These are phyloP conservation scores for Lasioglossum pauxillum DNA, from an alignment of 2,888 invertebrate species.

Conservation along the genomic window DNA sequence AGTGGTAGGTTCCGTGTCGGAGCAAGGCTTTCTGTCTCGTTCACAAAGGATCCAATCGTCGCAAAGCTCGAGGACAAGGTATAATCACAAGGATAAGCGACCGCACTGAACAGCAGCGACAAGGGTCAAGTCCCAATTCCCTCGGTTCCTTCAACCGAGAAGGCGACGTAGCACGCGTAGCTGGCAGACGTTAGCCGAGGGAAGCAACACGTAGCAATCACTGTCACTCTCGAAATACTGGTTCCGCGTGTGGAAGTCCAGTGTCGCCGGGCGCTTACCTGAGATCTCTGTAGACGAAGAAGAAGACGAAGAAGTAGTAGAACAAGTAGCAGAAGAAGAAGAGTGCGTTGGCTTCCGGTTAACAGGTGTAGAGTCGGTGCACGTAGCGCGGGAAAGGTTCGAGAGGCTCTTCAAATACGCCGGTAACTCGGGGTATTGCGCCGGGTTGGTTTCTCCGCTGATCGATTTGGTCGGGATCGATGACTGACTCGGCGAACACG, in stretches of 20 bases:
- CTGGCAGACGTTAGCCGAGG: neutral
- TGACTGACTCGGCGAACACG: neutral
- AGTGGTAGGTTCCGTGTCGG: neutral
- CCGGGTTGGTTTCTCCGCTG: neutral
- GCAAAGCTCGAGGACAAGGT: neutral
- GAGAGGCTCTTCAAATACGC: constrained; percentile 39
- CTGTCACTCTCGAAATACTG: constrained; percentile 6
- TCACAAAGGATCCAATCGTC: neutral
- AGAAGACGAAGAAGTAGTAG: neutral
- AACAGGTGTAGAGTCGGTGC: constrained; percentile 63
- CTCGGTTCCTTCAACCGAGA: neutral
- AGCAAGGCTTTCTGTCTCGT: neutral
- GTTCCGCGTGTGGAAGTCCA: neutral
- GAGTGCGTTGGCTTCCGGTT: constrained; percentile 51
- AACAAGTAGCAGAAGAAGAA: neutral
- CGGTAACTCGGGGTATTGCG: constrained; percentile 33
- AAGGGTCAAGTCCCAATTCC: constrained; percentile 1
- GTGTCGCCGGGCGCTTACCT: neutral
- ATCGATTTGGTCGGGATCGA: neutral
- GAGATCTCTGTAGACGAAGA: neutral
- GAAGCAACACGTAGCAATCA: constrained; percentile 10
- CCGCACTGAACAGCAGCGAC: neutral
- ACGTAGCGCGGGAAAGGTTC: constrained; percentile 67
- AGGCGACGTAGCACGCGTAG: neutral
- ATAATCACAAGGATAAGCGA: neutral